Evolutionary conservation across 2,113 vertebrate species (phyloP), one percentile per base, ranked within the genome.

Genomic region (Natator depressus): DNA sequence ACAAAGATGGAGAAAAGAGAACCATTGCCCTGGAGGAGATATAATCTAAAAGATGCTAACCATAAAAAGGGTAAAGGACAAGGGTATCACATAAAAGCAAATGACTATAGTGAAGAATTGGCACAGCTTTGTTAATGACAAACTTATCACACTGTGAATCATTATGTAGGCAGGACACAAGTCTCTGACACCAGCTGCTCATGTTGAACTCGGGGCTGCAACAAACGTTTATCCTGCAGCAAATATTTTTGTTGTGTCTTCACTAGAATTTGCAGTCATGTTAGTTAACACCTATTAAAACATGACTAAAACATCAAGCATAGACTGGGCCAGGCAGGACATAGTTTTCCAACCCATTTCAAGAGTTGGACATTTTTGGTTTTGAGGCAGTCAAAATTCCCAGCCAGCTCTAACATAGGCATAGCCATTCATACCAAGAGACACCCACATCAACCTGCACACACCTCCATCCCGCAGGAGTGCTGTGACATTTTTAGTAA

Each of bases 11-110:
- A 10, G 5, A 8, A 79, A 65, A n/a, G 31, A 65, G 72, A 92
- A 62, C 0, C 69, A 0, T 17, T 54, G 42, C 50, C 49, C 14
- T 19, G 38, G 17, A 54, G 22, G 46, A 80, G 87, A 72, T 14
- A 0, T 5, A 1, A 75, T 20, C 1, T 27, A 4, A 80, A 89
- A 3, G 0, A 2, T 1, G 0, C 62, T 3, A 3, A 4, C 35
- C 1, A 7, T 1, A 22, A 29, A 42, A 65, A 42, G 1, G 12
- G 0, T 2, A 82, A 55, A 86, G 81, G 4, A 11, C 35, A 4
- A 75, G 17, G 14, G 8, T 80, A 5, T 10, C 17, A 8, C 31
- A 35, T 65, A 35, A 53, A 49, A 47, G 11, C 85, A 50, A 54
- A 3, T 0, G 3, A 19, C 69, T 50, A 53, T 38, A 3, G 11